Conservation (phyloP, 2,888 invertebrate species). For the Phengaris alcon region DNA sequence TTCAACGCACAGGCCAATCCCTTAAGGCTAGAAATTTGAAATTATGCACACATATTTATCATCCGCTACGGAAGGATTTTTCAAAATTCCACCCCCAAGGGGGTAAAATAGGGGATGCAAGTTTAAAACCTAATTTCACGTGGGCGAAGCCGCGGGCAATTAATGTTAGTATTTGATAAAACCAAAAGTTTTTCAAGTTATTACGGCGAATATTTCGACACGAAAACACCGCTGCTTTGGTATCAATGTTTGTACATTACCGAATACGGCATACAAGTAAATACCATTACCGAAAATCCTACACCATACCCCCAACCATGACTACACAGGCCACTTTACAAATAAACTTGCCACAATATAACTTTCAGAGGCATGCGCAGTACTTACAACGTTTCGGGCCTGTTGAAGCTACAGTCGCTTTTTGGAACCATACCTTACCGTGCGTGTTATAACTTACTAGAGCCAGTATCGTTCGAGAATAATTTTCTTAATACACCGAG, state of each 20-base stretch:
- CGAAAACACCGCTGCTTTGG: background rate
- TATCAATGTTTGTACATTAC: background rate
- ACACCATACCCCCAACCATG: slow-evolving; percentile 16
- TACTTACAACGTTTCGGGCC: slow-evolving; percentile 43
- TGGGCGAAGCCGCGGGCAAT: no score
- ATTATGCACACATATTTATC: no score
- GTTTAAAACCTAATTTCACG: no score
- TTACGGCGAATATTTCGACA: background rate
- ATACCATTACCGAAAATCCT: slow-evolving; percentile 11
- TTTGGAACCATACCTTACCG: slow-evolving; percentile 50
- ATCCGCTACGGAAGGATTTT: no score
- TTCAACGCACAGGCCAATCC: no score
- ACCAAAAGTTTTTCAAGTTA: background rate
- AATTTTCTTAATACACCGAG: slow-evolving; percentile 51
- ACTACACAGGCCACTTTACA: slow-evolving; percentile 26
- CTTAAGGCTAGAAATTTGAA: no score
- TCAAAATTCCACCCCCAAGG: no score
- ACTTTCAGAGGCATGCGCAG: slow-evolving; percentile 48
- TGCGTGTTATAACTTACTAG: slow-evolving; percentile 45
- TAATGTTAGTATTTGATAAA: no score
- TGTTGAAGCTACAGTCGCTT: slow-evolving; percentile 50
- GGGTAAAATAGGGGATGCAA: no score
- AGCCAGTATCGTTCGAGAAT: slow-evolving; percentile 48
- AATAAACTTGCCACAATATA: slow-evolving; percentile 31
- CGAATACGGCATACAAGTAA: slow-evolving; percentile 5